Base-by-base conservation (phyloP, 64 coral and sea anemone genomes). In the Stylophora pistillata region DNA sequence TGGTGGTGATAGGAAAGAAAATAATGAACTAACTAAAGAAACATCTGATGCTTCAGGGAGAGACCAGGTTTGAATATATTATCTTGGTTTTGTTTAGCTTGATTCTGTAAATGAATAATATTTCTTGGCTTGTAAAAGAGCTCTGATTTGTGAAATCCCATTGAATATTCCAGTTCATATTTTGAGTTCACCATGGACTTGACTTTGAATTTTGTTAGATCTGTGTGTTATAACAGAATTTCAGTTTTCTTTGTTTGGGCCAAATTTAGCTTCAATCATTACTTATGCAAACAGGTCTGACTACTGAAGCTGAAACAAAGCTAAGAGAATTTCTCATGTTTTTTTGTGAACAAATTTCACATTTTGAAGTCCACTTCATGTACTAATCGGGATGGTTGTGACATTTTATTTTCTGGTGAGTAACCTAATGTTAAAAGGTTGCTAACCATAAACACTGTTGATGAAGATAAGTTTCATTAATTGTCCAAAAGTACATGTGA, bases 1-100 rank as follows among this genome's bases (percentile, higher is more conserved):
- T 15, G 29, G 72, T 54, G 72, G 55, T 74, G 68, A 83, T 74
- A 84, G 27, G 15, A 90, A 90, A 84, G 89, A 90, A 32, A 90
- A 68, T 28, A 25, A 82, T 30, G 72, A 90, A 63, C 77, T 68
- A 15, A 41, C 76, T 52, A 78, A 81, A 70, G 63, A 78, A 12
- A 5, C 23, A 28, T 32, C 33, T 25, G 80, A 84, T 70, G 58
- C 59, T 18, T 23, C 33, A 70, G 62, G 10, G 21, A 47, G 53
- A 53, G 7, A 84, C 37, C 80, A 84, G 80, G 80, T 84, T 69
- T 34, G 52, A 76, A 76, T 74, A 29, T 57, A 58, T 72, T 34
- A 71, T 25, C 33, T n/a, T 58, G n/a, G 41, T 23, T 18, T 32
- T 68, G 64, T 68, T 68, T n/a, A 68, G 5, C 64, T 26, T 68